Conservation (phyloP, 2,797 vertebrate species). For the Sphenopsis melanotis region DNA sequence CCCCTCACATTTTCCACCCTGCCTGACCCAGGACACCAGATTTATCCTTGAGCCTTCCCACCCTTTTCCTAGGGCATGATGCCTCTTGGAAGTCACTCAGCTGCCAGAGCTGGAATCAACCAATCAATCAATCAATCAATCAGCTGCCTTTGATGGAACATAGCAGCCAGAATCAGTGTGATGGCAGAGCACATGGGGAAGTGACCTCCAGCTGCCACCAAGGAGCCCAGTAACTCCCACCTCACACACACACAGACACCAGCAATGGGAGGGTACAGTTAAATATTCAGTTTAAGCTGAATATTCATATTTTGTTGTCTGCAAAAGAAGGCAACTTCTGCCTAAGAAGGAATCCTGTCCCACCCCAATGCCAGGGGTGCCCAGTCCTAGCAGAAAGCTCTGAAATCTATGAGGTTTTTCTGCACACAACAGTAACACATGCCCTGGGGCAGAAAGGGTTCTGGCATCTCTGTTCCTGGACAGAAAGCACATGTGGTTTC, state of each 20-base stretch:
- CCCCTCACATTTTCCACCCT: fast-evolving
- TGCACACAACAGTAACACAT: neutral
- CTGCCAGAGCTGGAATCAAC: neutral
- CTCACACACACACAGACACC: neutral
- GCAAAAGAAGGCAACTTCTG: neutral
- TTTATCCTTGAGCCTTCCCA: neutral
- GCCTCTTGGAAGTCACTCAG: neutral
- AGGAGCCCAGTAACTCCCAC: neutral
- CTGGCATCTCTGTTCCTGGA: neutral
- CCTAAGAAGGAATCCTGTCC: neutral
- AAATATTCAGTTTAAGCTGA: neutral
- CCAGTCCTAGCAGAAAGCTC: neutral
- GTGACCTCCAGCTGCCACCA: neutral
- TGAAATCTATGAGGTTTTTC: neutral
- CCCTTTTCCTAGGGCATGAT: neutral
- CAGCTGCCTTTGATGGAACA: neutral
- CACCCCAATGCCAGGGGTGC: neutral
- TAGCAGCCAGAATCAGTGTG: neutral
- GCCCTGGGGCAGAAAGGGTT: neutral
- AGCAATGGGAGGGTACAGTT: neutral
- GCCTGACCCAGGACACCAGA: neutral
- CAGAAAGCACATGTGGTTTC: neutral
- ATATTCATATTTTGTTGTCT: neutral
- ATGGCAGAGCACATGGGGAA: neutral
- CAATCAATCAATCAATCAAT: neutral